phyloP scores from a whole-genome alignment of 2,113 vertebrate genomes.

The Bubalus kerabau region DNA sequence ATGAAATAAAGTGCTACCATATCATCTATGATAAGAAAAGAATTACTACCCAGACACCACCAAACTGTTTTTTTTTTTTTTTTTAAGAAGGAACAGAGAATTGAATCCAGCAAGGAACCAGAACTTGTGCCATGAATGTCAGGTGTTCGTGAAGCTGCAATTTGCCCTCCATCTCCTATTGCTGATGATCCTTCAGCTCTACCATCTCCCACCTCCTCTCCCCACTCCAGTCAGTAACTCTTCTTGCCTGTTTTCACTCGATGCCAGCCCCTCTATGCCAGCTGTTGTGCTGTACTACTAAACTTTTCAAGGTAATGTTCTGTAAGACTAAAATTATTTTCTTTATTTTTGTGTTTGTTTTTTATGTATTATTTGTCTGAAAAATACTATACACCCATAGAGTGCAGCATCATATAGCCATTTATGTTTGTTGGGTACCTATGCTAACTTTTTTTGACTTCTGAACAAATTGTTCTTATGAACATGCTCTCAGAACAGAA shows the following conservation, averaged over 20 bases:
- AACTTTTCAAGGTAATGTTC: neutral
- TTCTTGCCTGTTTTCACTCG: neutral
- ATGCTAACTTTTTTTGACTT: neutral
- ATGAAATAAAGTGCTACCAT: neutral
- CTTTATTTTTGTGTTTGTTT: neutral
- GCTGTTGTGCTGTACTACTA: neutral
- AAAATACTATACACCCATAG: neutral
- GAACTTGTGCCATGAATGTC: neutral
- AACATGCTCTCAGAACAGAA: neutral
- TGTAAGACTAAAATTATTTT: neutral
- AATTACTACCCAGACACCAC: neutral
- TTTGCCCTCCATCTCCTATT: neutral
- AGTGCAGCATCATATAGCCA: neutral
- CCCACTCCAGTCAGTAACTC: neutral
- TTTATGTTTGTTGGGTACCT: neutral
- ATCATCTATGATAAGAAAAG: neutral
- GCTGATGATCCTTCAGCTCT: neutral
- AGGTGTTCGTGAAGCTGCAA: neutral
- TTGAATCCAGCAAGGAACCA: neutral
- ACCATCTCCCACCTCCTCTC: neutral
- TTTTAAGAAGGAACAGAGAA: neutral
- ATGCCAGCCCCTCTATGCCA: neutral
- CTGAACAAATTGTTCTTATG: neutral
- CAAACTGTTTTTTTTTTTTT: neutral
- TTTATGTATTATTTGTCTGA: neutral